Evolutionary conservation across 1,140 invertebrate genomes (phyloP), one percentile per base, ranked within the genome.

Genomic region (Orius laevigatus): DNA sequence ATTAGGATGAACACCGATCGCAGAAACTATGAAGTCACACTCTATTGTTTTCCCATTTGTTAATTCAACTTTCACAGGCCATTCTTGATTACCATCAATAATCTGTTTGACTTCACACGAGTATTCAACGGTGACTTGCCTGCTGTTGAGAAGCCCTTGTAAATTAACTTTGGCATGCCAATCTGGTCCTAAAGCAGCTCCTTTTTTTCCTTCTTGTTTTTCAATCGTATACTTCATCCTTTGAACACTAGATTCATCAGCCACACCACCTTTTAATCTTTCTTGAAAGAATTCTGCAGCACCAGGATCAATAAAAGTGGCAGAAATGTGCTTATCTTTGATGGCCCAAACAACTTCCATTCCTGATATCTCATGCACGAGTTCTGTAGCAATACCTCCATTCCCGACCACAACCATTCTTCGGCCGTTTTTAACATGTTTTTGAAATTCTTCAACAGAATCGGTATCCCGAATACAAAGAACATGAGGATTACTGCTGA

Each of bases 381-480:
- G 68, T 71, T 98, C 94, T 46, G 89, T 94, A 16, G 94, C 93
- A 58, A 98, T 98, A 5, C 94, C 94, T 32, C 94, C 94, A 72
- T 98, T 98, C 16, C 94, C 94, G 40, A 97, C 72, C 41, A 98
- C 72, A 0, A 87, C 60, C 55, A 97, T 73, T 67, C 73, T 75
- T 54, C 69, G 74, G 0, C 86, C 74, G 51, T 67, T 62, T 44
- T 63, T 63, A 5, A 97, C 63, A 60, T 73, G 78, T 31, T 74
- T 61, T 54, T 85, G 74, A 58, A 96, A 84, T 50, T 76, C 72
- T 60, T 80, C 62, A 1, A 94, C 87, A 16, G 91, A 95, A 61
- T 96, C 88, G n/a, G 88, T 95, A 61, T 98, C 93, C 56, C 92
- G 72, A 50, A 98, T 92, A 10, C 87, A 88, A 42, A 96, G 57